Base-by-base conservation (phyloP, 2,888 invertebrate species). In the Troides aeacus region DNA sequence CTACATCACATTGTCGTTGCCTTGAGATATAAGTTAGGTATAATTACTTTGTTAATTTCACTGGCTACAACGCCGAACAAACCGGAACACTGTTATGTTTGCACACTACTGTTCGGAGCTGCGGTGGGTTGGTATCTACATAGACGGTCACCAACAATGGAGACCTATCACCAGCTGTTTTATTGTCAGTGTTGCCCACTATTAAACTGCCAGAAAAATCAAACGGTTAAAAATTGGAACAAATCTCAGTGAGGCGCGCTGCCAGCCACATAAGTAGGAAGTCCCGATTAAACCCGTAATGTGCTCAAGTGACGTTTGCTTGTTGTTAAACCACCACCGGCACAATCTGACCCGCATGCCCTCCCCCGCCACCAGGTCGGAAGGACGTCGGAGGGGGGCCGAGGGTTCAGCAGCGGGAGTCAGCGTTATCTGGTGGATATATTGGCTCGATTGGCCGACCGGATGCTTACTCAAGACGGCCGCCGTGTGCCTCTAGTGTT, bases 401-500 rank as follows among this genome's bases (percentile, higher is more conserved):
- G 63, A 67, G 63, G 68, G 69, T 78, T 70, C 61, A 71, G 74
- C 73, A 76, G 75, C 76, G 78, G 77, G 72, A 84, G 75, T 84
- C 89, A 75, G 42, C 67, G 66, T 80, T 77, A n/a, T 75, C 69
- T 83, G 85, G 90, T 77, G 72, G 74, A 77, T 84, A 86, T 88
- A 92, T 91, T 92, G 86, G 84, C 88, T 90, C 85, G 81, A 91
- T 91, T 92, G 91, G 85, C 70, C 76, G 77, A 81, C 90, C 90
- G 91, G 91, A 91, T 89, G 89, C 86, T 89, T 89, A 80, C 87
- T 82, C 88, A 90, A 91, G 90, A 90, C 85, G 87, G 79, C 82
- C 75, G 79, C 80, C 77, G 80, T 80, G 75, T 74, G 71, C 74
- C 72, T 73, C 73, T 75, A 75, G 73, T 72, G 77, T 75, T 77